phyloP scores from a whole-genome alignment of 2,888 invertebrate genomes.

The Ichneumoninae sp. region DNA sequence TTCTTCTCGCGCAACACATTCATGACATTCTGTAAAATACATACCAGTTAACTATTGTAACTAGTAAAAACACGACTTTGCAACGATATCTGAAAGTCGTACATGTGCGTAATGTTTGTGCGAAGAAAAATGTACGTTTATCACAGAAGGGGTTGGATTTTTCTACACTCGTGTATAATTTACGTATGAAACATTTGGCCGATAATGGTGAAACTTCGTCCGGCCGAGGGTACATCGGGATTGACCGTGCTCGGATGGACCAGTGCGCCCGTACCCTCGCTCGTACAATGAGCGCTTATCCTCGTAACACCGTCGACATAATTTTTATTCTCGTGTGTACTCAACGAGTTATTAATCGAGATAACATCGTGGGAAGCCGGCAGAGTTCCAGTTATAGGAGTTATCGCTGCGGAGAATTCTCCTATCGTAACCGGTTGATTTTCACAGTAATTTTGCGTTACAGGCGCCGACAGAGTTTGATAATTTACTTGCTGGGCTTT shows the following conservation, averaged over 20 bases:
- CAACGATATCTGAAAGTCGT: neutral
- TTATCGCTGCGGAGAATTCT: slow-evolving; percentile 38
- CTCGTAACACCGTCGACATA: slow-evolving; percentile 70
- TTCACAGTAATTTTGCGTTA: slow-evolving; percentile 67
- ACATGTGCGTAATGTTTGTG: neutral
- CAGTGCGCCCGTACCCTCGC: slow-evolving; percentile 67
- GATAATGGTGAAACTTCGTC: slow-evolving; percentile 74
- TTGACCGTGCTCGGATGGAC: slow-evolving; percentile 69
- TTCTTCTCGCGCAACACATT: neutral
- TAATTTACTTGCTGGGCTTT: slow-evolving; percentile 67
- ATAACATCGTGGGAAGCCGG: slow-evolving; percentile 68
- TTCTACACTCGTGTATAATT: slow-evolving; percentile 21
- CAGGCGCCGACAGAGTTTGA: slow-evolving; percentile 66
- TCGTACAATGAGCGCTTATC: slow-evolving; percentile 60
- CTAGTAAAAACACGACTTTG: neutral
- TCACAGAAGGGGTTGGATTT: slow-evolving; percentile 71
- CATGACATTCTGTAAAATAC: neutral
- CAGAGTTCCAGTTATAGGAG: slow-evolving; percentile 71
- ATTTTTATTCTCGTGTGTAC: slow-evolving; percentile 65
- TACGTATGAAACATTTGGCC: slow-evolving; percentile 77
- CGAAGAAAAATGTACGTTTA: slow-evolving; percentile 63
- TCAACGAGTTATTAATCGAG: slow-evolving; percentile 63
- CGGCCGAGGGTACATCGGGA: slow-evolving; percentile 70
- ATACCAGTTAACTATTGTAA: neutral
- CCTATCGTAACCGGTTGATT: slow-evolving; percentile 33